phyloP scores from a whole-genome alignment of 2,113 vertebrate species.

The Cygnus buccinator region DNA sequence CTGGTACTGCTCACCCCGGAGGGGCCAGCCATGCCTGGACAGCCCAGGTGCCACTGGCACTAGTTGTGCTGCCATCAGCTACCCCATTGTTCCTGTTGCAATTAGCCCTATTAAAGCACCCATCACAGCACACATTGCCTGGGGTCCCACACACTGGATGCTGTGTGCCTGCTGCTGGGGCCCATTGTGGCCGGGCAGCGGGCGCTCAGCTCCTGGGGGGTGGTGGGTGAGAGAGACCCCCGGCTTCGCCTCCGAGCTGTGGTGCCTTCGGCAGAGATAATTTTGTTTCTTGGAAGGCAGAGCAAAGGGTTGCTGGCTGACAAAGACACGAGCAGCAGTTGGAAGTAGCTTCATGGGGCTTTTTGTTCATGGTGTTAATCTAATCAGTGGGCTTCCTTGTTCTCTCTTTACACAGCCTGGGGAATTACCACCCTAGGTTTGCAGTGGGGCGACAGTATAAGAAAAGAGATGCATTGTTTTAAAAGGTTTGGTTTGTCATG shows the following conservation, averaged over 20 bases:
- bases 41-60: background rate
- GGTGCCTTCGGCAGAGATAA: background rate
- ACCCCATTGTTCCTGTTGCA: background rate
- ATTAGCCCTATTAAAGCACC: background rate
- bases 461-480: background rate
- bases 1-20: background rate
- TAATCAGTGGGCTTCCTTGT: background rate
- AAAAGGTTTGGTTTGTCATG: background rate
- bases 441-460: background rate
- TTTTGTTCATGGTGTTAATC: background rate
- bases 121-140: fast-evolving
- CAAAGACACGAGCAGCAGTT: fast-evolving
- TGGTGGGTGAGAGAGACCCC: background rate
- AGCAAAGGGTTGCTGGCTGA: background rate
- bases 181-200: background rate
- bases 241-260: background rate
- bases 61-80: background rate
- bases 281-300: fast-evolving
- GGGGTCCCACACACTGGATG: background rate
- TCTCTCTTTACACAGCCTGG: background rate
- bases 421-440: background rate
- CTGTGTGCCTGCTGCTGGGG: background rate
- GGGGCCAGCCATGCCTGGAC: background rate
- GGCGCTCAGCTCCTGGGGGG: background rate
- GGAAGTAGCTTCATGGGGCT: background rate